Percentiles rank a stretch among this genome's conserved stretches.
phyloP scores from a whole-genome alignment of 1,140 invertebrate species.

The Drosophila pruinosa region DNA sequence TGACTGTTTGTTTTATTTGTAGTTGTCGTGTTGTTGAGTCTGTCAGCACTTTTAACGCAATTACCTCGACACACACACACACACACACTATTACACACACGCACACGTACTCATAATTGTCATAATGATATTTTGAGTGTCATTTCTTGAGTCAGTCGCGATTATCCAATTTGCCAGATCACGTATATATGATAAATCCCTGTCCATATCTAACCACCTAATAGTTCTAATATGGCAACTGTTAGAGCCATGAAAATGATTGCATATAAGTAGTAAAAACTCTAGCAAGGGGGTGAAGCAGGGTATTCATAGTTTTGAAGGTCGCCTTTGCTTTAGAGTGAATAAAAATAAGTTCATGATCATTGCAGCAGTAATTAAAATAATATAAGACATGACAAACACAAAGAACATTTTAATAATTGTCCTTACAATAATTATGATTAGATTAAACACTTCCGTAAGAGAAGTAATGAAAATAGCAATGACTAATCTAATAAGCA shows the following conservation, averaged over 20 bases:
- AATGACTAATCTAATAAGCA: too few species aligned
- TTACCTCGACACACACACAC: constrained; percentile 43
- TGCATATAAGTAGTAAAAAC: neutral
- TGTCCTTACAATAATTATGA: too few species aligned
- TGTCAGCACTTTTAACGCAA: constrained; percentile 74
- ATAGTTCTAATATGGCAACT: neutral
- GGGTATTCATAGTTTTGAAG: neutral
- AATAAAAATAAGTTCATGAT: too few species aligned
- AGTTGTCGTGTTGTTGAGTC: constrained; percentile 54
- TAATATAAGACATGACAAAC: too few species aligned
- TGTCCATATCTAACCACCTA: neutral
- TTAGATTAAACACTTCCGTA: neutral
- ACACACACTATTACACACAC: constrained; percentile 10
- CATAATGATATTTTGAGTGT: constrained; percentile 48
- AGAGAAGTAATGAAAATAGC: too few species aligned
- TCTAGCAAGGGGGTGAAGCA: neutral
- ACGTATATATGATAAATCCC: neutral
- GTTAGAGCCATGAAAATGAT: neutral
- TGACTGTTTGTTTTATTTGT: constrained; percentile 36
- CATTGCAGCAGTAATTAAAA: too few species aligned
- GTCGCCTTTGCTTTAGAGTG: neutral
- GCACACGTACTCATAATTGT: constrained; percentile 29
- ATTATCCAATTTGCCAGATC: constrained; percentile 22
- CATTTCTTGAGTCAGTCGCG: constrained; percentile 7
- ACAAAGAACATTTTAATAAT: too few species aligned